Percentiles rank a stretch among this genome's conserved stretches.
Evolutionary conservation across 2,888 invertebrate genomes (phyloP).

Genomic region (Tiliacea citrago): DNA sequence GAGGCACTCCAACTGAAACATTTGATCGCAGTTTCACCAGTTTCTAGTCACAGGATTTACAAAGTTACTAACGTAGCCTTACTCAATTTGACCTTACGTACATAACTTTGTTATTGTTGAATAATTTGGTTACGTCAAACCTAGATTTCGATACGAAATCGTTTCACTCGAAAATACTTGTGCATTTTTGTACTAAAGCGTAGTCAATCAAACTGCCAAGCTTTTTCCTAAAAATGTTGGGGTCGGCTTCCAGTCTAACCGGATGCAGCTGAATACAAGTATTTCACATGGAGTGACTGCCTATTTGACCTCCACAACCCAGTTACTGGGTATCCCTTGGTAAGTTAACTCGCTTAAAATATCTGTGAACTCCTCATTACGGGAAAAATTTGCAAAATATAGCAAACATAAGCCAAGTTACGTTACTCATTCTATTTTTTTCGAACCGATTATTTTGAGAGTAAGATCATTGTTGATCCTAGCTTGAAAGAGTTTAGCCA

Average conservation of each 20-base stretch:
- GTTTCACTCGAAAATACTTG: neutral
- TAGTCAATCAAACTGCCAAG: too few species aligned
- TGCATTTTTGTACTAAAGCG: neutral
- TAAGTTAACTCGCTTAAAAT: too few species aligned
- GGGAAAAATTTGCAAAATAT: neutral
- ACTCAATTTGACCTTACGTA: constrained; percentile 11
- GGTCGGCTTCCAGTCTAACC: too few species aligned
- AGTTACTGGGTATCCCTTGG: too few species aligned
- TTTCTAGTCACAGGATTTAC: constrained; percentile 24
- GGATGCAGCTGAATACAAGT: too few species aligned
- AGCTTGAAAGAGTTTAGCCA: too few species aligned
- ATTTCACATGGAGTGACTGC: too few species aligned
- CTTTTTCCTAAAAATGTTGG: too few species aligned
- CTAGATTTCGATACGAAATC: neutral
- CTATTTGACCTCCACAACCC: too few species aligned
- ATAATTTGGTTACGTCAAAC: constrained; percentile 5
- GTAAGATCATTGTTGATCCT: neutral
- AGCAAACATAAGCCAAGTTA: neutral
- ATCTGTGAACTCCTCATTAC: too few species aligned
- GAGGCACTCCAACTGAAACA: neutral
- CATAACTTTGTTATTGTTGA: constrained; percentile 34
- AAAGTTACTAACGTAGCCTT: constrained; percentile 30
- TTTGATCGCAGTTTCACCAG: constrained; percentile 12
- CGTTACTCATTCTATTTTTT: neutral
- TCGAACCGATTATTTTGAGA: neutral